Evolutionary conservation across 2,797 vertebrate species (phyloP).

Genomic region (Acanthurus tractus): DNA sequence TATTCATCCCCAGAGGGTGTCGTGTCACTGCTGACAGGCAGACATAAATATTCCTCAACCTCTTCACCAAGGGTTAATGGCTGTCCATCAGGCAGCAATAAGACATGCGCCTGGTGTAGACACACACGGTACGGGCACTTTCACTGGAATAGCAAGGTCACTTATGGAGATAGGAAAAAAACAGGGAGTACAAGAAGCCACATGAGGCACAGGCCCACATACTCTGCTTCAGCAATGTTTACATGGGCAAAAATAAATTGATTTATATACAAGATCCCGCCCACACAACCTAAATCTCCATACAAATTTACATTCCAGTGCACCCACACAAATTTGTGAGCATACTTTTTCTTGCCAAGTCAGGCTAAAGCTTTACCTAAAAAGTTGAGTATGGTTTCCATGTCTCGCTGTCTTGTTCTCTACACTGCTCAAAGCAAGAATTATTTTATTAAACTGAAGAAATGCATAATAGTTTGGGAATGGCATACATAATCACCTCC

Average conservation of each 20-base stretch:
- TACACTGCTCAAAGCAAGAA: conserved; percentile 57
- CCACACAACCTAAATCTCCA: conserved; percentile 18
- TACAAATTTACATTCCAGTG: conserved; percentile 4
- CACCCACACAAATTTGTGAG: conserved; percentile 11
- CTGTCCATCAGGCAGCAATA: conserved; percentile 80
- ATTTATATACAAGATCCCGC: conserved; percentile 18
- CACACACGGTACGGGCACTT: conserved; percentile 54
- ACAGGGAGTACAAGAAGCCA: conserved; percentile 14
- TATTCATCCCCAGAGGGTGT: conserved; percentile 81
- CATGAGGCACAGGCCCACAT: conserved; percentile 10
- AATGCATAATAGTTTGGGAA: conserved; percentile 76
- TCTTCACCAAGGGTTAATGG: conserved; percentile 83
- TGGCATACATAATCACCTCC: conserved; percentile 83
- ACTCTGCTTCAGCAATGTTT: conserved; percentile 31
- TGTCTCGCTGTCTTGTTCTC: conserved; percentile 23
- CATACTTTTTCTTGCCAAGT: conserved; percentile 16
- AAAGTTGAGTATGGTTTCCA: conserved; percentile 34
- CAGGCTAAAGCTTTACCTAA: conserved; percentile 22
- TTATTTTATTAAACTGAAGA: conserved; percentile 76
- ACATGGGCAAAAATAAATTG: conserved; percentile 14
- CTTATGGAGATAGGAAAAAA: conserved; percentile 39
- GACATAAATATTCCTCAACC: conserved; percentile 85
- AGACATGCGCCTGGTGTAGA: conserved; percentile 55
- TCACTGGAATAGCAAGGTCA: conserved; percentile 68
- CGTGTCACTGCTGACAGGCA: conserved; percentile 81